Percentiles rank a stretch among this genome's conserved stretches.
Evolutionary conservation across 1,140 invertebrate species (phyloP).

Genomic region (Drosophila azteca): DNA sequence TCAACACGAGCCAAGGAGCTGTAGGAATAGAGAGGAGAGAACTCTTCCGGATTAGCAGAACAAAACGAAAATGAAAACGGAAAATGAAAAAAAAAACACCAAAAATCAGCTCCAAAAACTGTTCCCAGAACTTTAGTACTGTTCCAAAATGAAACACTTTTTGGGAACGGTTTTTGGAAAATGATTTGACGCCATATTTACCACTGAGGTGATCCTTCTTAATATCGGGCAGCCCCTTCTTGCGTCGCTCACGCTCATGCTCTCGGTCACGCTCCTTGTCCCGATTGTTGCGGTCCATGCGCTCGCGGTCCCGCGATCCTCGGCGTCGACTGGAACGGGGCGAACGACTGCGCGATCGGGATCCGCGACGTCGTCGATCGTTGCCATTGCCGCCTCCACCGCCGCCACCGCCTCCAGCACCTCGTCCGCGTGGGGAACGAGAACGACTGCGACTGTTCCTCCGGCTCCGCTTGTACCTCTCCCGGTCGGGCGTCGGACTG

Average conservation of each 20-base stretch:
- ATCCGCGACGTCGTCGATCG: conserved; percentile 81
- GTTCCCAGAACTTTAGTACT: no score
- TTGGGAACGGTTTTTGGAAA: no score
- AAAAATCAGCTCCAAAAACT: no score
- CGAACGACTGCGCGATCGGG: conserved; percentile 83
- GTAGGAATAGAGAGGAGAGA: conserved; percentile 45
- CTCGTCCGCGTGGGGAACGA: conserved; percentile 83
- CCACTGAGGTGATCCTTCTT: conserved; percentile 94
- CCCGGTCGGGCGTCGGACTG: conserved; percentile 86
- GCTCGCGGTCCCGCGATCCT: conserved; percentile 85
- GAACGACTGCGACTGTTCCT: conserved; percentile 84
- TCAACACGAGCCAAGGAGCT: conserved; percentile 73
- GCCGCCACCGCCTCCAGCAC: conserved; percentile 44
- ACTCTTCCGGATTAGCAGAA: conserved; percentile 38
- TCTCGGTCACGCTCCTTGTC: conserved; percentile 92
- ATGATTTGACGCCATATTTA: conserved; percentile 80
- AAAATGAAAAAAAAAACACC: background rate
- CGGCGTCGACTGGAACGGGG: conserved; percentile 84
- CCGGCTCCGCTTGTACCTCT: conserved; percentile 83
- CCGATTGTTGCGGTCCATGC: conserved; percentile 86
- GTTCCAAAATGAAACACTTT: no score
- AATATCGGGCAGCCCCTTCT: conserved; percentile 94
- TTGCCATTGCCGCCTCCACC: conserved; percentile 48
- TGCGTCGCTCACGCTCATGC: conserved; percentile 91
- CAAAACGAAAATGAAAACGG: conserved; percentile 1